Percentiles rank a stretch among this genome's conserved stretches.
These are phyloP conservation scores for Sebastes fasciatus DNA, from an alignment of 2,113 vertebrate genomes.

Conservation along the genomic window DNA sequence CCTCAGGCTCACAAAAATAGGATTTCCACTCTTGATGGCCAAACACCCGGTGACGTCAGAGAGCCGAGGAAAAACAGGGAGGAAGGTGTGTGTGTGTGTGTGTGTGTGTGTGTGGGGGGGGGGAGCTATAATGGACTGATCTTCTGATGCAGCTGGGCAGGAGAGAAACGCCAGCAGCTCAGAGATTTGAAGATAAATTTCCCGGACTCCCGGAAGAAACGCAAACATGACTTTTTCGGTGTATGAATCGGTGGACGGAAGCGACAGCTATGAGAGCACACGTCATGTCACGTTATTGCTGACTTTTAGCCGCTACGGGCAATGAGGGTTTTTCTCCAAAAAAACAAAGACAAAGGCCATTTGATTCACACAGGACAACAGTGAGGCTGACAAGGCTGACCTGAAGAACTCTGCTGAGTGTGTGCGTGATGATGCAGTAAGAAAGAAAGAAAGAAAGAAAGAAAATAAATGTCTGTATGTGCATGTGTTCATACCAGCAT, in stretches of 20 bases:
- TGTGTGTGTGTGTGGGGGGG: no score
- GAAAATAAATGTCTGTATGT: neutral
- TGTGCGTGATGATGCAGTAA: neutral
- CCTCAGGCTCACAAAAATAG: constrained; percentile 34
- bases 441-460: constrained; percentile 8
- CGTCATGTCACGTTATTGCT: constrained; percentile 4
- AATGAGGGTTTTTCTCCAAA: neutral
- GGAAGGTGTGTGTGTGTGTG: neutral
- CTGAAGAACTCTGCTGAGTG: neutral
- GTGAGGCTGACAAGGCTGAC: constrained; percentile 13
- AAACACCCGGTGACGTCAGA: constrained; percentile 33
- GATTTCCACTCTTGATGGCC: constrained; percentile 28
- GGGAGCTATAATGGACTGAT: neutral
- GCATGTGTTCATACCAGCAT: constrained; percentile 22
- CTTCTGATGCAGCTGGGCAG: constrained; percentile 7
- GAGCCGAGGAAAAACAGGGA: neutral
- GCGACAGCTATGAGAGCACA: constrained; percentile 22
- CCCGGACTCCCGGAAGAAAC: neutral
- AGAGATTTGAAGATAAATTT: constrained; percentile 26
- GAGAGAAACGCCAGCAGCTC: constrained; percentile 24
- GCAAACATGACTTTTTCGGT: constrained; percentile 3
- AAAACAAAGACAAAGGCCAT: constrained; percentile 5
- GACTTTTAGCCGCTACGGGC: neutral
- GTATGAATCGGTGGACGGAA: neutral
- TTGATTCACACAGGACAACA: constrained; percentile 12